phyloP scores from a whole-genome alignment of 1,140 invertebrate genomes.

The Halictus rubicundus region DNA sequence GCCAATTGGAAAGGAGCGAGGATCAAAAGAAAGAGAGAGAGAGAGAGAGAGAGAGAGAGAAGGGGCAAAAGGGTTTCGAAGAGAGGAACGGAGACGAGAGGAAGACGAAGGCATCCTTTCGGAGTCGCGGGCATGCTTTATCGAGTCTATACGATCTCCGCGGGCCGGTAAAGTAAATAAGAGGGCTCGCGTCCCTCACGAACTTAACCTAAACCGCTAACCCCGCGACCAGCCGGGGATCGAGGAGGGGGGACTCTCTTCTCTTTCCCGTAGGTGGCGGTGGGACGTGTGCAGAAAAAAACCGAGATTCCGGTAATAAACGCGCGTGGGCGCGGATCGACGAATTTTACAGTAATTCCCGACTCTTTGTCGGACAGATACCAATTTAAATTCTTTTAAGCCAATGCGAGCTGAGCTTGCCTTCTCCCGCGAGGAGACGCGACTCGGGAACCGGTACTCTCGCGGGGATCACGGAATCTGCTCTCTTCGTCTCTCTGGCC shows the following conservation, averaged over 20 bases:
- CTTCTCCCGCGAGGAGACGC: conserved; percentile 34
- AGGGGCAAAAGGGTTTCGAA: neutral
- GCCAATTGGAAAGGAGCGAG: conserved; percentile 50
- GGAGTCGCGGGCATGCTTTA: conserved; percentile 69
- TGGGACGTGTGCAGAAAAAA: conserved; percentile 45
- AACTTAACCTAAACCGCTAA: conserved; percentile 75
- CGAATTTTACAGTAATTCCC: conserved; percentile 75
- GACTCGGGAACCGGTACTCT: conserved; percentile 8
- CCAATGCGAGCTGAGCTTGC: conserved; percentile 45
- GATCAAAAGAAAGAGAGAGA: conserved; percentile 1
- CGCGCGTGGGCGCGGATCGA: conserved; percentile 74
- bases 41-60: no score
- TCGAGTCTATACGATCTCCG: conserved; percentile 70
- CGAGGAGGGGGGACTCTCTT: conserved; percentile 2
- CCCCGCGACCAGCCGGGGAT: conserved; percentile 54
- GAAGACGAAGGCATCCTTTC: conserved; percentile 54
- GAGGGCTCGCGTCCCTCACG: conserved; percentile 71
- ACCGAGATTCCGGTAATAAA: conserved; percentile 67
- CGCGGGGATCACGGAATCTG: neutral
- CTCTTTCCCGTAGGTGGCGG: conserved; percentile 21
- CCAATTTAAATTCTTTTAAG: conserved; percentile 76
- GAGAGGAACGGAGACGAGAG: neutral
- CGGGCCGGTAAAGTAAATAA: conserved; percentile 74
- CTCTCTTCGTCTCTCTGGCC: neutral
- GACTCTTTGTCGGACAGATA: conserved; percentile 69